These are phyloP conservation scores for Prochilodus magdalenae DNA, from an alignment of 2,113 vertebrate species.

Conservation along the genomic window DNA sequence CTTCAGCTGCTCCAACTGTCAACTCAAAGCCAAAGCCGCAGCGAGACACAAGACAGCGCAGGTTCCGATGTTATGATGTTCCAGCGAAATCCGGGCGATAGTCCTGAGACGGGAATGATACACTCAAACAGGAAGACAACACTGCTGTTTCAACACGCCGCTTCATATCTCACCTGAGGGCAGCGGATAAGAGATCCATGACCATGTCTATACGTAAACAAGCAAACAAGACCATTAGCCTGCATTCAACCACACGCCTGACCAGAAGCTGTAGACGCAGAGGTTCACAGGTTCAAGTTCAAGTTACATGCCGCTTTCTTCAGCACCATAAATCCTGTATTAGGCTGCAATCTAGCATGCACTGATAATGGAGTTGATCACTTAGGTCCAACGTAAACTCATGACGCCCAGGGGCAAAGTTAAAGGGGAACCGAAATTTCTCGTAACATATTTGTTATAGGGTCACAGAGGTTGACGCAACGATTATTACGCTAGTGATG, in stretches of 20 bases:
- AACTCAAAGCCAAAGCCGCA: background rate
- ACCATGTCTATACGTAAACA: background rate
- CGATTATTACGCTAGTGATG: too few relatives aligned
- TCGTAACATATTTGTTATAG: too few relatives aligned
- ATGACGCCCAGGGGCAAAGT: too few relatives aligned
- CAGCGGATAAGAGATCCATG: background rate
- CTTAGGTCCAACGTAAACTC: too few relatives aligned
- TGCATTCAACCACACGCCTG: background rate
- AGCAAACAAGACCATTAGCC: background rate
- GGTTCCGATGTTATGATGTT: background rate
- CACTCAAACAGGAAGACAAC: conserved; percentile 7
- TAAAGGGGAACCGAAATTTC: too few relatives aligned
- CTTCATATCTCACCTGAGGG: background rate
- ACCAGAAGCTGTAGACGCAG: background rate
- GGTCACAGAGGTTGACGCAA: too few relatives aligned
- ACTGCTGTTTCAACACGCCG: background rate
- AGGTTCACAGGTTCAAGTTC: too few relatives aligned
- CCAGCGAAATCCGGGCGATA: conserved; percentile 1
- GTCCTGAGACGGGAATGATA: conserved; percentile 9
- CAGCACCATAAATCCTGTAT: too few relatives aligned
- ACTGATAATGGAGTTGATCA: too few relatives aligned
- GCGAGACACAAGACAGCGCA: conserved; percentile 19
- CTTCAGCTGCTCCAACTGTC: background rate
- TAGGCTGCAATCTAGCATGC: too few relatives aligned
- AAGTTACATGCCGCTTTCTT: too few relatives aligned